These are phyloP conservation scores for Sphenodon punctatus DNA, from an alignment of 2,797 vertebrate genomes.

Conservation along the genomic window DNA sequence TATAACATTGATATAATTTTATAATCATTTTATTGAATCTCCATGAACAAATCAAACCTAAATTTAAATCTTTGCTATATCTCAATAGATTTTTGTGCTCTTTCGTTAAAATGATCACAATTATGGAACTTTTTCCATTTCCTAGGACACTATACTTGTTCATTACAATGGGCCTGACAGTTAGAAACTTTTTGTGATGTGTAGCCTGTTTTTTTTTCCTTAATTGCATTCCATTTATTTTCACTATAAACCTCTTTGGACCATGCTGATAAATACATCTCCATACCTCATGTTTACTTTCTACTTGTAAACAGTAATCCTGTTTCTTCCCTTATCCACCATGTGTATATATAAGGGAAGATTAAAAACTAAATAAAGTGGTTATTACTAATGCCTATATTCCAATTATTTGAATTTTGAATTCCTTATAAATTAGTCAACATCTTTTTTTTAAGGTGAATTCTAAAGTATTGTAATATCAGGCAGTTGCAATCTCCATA, in stretches of 20 bases:
- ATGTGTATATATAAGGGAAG: too few species aligned
- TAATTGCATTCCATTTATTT: neutral
- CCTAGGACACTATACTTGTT: neutral
- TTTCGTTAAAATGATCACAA: neutral
- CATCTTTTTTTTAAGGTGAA: neutral
- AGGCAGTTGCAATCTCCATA: too few species aligned
- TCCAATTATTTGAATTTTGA: too few species aligned
- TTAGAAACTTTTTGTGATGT: neutral
- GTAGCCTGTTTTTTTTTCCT: constrained; percentile 17
- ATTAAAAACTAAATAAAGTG: too few species aligned
- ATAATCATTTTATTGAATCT: too few species aligned
- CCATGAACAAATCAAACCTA: neutral
- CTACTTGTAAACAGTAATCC: constrained; percentile 26
- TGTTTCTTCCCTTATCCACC: too few species aligned
- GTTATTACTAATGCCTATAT: too few species aligned
- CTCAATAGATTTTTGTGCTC: neutral
- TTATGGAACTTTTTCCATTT: neutral
- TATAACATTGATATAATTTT: too few species aligned
- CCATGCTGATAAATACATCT: neutral
- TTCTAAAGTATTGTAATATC: too few species aligned
- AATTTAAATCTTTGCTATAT: neutral
- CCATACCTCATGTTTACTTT: neutral
- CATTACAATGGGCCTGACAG: neutral
- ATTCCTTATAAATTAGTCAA: constrained; percentile 2
- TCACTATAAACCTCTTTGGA: neutral